phyloP scores from a whole-genome alignment of 2,888 invertebrate genomes.

The Diaprepes abbreviatus region DNA sequence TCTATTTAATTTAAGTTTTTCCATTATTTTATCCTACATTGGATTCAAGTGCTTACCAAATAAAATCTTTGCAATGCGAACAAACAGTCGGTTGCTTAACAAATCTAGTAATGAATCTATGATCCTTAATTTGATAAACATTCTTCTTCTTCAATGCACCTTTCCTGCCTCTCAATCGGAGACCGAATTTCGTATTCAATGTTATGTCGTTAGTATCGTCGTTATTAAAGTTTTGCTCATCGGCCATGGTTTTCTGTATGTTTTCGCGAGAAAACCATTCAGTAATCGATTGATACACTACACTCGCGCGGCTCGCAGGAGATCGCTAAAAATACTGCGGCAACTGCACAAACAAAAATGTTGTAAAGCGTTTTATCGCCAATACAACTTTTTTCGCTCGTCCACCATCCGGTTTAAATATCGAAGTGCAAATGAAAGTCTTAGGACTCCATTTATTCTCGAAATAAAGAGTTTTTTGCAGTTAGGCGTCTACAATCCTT shows the following conservation, averaged over 20 bases:
- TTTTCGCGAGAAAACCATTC: constrained; percentile 34
- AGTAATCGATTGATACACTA: constrained; percentile 38
- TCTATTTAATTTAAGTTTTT: too few species aligned
- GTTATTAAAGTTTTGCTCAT: constrained; percentile 68
- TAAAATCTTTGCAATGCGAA: constrained; percentile 99
- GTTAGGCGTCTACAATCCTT: too few species aligned
- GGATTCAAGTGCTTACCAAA: constrained; percentile 89
- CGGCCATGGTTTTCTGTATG: constrained; percentile 58
- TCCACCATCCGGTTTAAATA: constrained; percentile 56
- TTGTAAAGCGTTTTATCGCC: too few species aligned
- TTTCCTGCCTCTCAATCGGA: constrained; percentile 88
- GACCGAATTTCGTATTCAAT: constrained; percentile 77
- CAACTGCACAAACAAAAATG: constrained; percentile 31
- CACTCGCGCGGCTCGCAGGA: constrained; percentile 28
- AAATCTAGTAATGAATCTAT: constrained; percentile 99
- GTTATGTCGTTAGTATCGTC: constrained; percentile 80
- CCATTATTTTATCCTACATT: too few species aligned
- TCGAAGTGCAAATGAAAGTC: constrained; percentile 45
- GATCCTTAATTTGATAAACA: constrained; percentile 98
- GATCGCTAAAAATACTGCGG: constrained; percentile 48
- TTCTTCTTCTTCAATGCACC: constrained; percentile 99
- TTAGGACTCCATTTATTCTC: too few species aligned
- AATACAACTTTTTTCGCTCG: too few species aligned
- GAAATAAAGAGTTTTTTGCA: too few species aligned
- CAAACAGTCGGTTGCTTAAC: constrained; percentile 99